Conservation (phyloP, 2,113 vertebrate species). For the Pachycephala philippinensis region DNA sequence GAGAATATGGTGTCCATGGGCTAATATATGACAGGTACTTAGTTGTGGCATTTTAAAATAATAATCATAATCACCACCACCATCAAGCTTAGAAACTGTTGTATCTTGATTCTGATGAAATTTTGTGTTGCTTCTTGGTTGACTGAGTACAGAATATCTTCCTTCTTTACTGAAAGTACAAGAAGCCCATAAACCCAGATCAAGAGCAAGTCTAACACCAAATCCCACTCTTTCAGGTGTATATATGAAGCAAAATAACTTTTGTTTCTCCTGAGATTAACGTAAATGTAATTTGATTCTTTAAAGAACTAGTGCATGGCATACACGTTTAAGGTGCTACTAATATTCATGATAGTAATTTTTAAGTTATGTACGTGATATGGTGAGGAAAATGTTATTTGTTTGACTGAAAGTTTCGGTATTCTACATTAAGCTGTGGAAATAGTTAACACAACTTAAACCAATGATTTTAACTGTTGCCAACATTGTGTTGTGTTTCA, state of each 20-base stretch:
- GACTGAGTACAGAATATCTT: not conserved
- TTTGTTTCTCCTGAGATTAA: not conserved
- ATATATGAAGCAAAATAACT: not conserved
- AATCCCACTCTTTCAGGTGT: not conserved
- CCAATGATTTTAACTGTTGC: not conserved
- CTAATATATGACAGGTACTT: conserved; percentile 93
- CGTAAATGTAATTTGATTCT: not conserved
- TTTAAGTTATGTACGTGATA: not conserved
- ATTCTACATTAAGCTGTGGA: not conserved
- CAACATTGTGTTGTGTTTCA: not conserved
- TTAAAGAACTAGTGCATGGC: not conserved
- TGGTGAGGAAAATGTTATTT: not conserved
- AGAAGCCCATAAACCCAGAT: not conserved
- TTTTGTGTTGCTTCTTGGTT: not conserved
- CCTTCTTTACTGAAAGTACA: not conserved
- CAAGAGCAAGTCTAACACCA: not conserved
- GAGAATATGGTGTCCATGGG: conserved; percentile 88
- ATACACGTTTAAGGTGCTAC: not conserved
- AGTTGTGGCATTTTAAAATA: not conserved
- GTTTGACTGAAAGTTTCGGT: not conserved
- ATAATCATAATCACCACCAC: not conserved
- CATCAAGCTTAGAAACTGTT: not conserved
- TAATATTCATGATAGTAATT: not conserved
- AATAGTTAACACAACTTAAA: not conserved
- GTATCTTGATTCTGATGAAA: not conserved